Base-by-base conservation (phyloP, 37 sponge, comb jelly and placozoan genomes). In the Corticium candelabrum region DNA sequence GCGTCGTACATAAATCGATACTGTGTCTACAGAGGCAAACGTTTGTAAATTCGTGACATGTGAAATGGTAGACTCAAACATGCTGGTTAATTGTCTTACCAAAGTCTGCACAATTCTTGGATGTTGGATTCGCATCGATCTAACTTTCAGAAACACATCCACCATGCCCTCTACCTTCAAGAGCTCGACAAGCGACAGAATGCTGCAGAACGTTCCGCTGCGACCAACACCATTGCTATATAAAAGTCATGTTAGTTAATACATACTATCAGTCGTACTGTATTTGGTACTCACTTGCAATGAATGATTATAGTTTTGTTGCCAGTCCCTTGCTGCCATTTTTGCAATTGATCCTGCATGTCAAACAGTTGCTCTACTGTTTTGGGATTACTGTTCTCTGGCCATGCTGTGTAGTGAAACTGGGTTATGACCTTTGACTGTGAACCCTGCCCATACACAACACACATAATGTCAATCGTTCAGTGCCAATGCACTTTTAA, bases 231-330 rank as follows among this genome's bases (percentile, higher is more conserved):
- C 90, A 84, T 90, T 81, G 79, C 90, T 85, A 37, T 67, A 81
- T 3, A n/a, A n/a, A n/a, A 27, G 21, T 27, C 11, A 50, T 21
- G 21, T 50, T 21, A 21, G 27, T 1, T 0, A 78, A 29, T 30
- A 1, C 34, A 35, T 37, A 34, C 41, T 50, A 11, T 27, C 21
- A 27, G 39, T 27, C 62, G 40, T 40, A 82, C 34, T 0, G 30
- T 30, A 37, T n/a, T n/a, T n/a, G 31, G 69, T 11, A 80, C 92
- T 80, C 38, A 91, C 92, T 86, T 89, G 92, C 92, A 91, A 74
- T 84, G 57, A 34, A 91, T 84, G 37, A 86, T 89, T 75, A 86
- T 91, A 38, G 79, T 41, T 69, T 80, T 76, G 79, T 91, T 91
- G 0, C 86, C 90, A 74, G 90, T 80, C 62, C 15, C 11, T 21